A percentile compares a stretch with the other conserved stretches of the same genome.
These are phyloP conservation scores for Lota lota DNA, from an alignment of 2,113 vertebrate genomes.

Conservation along the genomic window DNA sequence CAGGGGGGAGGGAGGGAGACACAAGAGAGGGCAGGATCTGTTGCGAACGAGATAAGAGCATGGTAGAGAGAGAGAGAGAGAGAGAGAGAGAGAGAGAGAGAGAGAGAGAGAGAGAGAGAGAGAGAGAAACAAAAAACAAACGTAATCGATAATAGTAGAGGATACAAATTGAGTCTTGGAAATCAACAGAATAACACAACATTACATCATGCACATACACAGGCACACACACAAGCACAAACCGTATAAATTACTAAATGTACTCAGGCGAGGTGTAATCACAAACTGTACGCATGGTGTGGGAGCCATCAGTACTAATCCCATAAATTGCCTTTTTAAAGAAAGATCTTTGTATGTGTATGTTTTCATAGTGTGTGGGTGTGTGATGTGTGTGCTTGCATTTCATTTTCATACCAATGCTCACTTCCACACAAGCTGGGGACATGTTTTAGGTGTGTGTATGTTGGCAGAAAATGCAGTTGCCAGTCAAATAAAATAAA, in stretches of 20 bases:
- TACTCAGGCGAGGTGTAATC: slow-evolving; percentile 51
- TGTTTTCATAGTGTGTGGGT: too few relatives aligned
- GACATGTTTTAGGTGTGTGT: too few relatives aligned
- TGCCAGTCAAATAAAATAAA: too few relatives aligned
- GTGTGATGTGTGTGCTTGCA: too few relatives aligned
- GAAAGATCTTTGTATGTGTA: slow-evolving; percentile 14
- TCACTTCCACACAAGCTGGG: too few relatives aligned
- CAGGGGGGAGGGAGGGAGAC: background rate
- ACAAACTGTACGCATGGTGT: slow-evolving; percentile 23
- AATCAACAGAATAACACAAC: too few relatives aligned
- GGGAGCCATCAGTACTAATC: slow-evolving; percentile 20
- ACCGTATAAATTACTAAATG: slow-evolving; percentile 49
- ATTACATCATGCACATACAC: background rate
- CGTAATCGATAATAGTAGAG: too few relatives aligned
- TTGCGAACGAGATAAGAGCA: slow-evolving; percentile 48
- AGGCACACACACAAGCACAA: slow-evolving; percentile 9
- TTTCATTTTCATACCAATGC: too few relatives aligned
- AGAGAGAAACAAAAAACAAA: background rate
- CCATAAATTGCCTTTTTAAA: slow-evolving; percentile 2
- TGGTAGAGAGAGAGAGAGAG: slow-evolving; percentile 41
- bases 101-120: slow-evolving; percentile 34
- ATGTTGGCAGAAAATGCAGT: too few relatives aligned
- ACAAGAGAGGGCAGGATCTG: slow-evolving; percentile 43
- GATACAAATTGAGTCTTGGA: too few relatives aligned
- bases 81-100: slow-evolving; percentile 29